phyloP scores from a whole-genome alignment of 2,113 vertebrate species.

The Plecotus auritus region DNA sequence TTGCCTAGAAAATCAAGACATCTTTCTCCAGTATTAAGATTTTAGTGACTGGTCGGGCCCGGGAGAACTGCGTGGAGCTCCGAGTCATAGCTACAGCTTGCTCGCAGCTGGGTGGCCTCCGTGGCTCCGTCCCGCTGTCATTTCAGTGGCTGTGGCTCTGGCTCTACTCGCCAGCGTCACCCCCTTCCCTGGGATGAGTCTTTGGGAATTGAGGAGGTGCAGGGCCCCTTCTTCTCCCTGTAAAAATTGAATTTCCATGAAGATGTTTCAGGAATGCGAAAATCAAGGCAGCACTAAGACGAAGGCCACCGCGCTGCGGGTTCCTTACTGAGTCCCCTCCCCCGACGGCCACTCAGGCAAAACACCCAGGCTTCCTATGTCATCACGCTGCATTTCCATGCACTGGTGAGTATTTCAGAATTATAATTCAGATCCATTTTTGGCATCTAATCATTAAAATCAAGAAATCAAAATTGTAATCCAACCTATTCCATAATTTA shows the following conservation, averaged over 20 bases:
- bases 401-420: not conserved
- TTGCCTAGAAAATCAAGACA: not conserved
- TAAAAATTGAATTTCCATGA: conserved; percentile 31
- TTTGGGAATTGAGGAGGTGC: not conserved
- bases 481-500: not conserved
- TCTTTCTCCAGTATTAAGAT: not conserved
- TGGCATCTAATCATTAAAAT: not conserved
- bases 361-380: not conserved
- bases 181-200: not conserved
- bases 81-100: no score
- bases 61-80: no score
- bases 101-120: no score
- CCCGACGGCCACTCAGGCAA: not conserved
- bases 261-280: not conserved
- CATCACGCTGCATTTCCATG: not conserved
- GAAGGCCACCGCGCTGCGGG: not conserved
- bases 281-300: not conserved
- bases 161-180: not conserved
- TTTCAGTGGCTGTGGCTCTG: not conserved
- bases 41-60: no score
- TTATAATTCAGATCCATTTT: not conserved
- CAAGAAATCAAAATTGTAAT: not conserved
- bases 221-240: not conserved
- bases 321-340: not conserved
- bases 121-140: no score